Conservation (phyloP, 2,113 vertebrate species). For the Upupa epops region DNA sequence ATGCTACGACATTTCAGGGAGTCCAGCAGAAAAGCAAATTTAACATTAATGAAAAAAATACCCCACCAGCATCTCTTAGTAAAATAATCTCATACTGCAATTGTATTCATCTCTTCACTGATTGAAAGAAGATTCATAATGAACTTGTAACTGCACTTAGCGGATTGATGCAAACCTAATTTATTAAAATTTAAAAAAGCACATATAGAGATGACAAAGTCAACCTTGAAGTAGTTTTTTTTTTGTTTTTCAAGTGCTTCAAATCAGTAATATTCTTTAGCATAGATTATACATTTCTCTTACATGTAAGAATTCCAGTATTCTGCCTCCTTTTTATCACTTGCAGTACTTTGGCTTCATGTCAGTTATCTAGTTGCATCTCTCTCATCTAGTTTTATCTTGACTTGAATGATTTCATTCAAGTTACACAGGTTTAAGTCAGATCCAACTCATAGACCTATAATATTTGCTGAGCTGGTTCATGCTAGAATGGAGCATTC, state of each 20-base stretch:
- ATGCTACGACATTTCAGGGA: background rate
- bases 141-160: background rate
- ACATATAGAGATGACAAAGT: background rate
- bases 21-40: background rate
- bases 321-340: background rate
- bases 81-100: background rate
- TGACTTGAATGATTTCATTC: background rate
- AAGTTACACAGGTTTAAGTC: accelerated
- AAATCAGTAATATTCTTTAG: background rate
- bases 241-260: background rate
- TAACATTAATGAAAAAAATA: background rate
- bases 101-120: background rate
- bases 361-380: background rate
- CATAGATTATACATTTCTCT: background rate
- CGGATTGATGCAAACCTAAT: background rate
- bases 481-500: background rate
- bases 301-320: background rate
- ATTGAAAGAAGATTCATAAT: background rate
- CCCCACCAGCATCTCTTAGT: background rate
- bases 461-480: background rate
- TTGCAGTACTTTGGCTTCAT: background rate
- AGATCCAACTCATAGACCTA: background rate
- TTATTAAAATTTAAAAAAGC: background rate
- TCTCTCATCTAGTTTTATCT: background rate
- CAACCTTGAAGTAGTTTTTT: background rate